Evolutionary conservation across 2,888 invertebrate species (phyloP).

Genomic region (Philereme transversata): DNA sequence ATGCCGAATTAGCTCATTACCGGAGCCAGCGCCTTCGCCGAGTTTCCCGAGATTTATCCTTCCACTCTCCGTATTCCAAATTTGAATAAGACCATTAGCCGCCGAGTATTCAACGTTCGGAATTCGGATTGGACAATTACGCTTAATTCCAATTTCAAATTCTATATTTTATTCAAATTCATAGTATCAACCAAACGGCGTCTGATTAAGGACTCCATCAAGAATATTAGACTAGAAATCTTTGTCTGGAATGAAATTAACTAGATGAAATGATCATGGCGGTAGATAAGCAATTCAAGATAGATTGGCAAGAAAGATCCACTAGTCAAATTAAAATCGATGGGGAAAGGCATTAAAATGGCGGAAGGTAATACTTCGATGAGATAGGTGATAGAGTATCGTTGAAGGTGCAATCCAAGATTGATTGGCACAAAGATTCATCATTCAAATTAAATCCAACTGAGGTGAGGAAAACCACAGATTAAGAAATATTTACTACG

Average conservation of each 20-base stretch:
- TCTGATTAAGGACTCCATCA: constrained; percentile 25
- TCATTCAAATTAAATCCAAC: constrained; percentile 30
- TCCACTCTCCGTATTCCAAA: constrained; percentile 58
- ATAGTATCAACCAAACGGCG: constrained; percentile 16
- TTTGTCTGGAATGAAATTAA: constrained; percentile 11
- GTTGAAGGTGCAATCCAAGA: constrained; percentile 24
- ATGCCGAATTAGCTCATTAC: constrained; percentile 75
- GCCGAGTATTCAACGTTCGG: constrained; percentile 48
- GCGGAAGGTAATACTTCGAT: constrained; percentile 19
- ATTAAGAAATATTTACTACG: constrained; percentile 12
- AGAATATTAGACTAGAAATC: constrained; percentile 20
- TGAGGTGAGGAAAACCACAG: constrained; percentile 11
- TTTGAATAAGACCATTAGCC: constrained; percentile 65
- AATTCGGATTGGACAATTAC: constrained; percentile 46
- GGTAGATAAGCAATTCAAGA: constrained; percentile 27
- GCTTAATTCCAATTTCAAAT: constrained; percentile 41
- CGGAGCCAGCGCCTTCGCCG: constrained; percentile 50
- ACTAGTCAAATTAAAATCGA: constrained; percentile 21
- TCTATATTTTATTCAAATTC: constrained; percentile 38
- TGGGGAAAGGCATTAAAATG: constrained; percentile 11
- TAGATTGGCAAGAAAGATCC: constrained; percentile 22
- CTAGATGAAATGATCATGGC: constrained; percentile 24
- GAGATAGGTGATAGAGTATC: constrained; percentile 18
- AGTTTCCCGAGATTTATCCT: constrained; percentile 58
- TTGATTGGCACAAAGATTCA: constrained; percentile 28